Percentiles rank a stretch among this genome's conserved stretches.
These are phyloP conservation scores for Eulemur rufifrons DNA, from an alignment of 2,113 vertebrate genomes.

Conservation along the genomic window DNA sequence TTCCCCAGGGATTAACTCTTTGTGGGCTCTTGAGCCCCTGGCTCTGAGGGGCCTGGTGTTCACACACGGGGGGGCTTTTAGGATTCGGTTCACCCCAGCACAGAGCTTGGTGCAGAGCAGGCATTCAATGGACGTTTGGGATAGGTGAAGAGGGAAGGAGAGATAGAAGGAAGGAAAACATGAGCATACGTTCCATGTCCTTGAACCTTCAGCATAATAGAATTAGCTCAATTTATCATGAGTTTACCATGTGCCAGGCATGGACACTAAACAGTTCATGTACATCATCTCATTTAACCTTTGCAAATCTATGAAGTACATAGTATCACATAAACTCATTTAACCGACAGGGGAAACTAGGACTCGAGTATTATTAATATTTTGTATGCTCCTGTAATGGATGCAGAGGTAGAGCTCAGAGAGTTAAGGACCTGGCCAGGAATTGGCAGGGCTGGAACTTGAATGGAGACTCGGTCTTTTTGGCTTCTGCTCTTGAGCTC, in stretches of 20 bases:
- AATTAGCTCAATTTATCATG: not conserved
- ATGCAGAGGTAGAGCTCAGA: not conserved
- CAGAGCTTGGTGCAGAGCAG: not conserved
- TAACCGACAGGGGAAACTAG: not conserved
- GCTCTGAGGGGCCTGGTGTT: not conserved
- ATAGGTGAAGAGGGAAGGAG: not conserved
- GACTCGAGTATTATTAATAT: rapidly evolving
- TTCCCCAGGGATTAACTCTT: slow-evolving; percentile 85
- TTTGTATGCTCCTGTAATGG: not conserved
- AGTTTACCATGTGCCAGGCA: rapidly evolving
- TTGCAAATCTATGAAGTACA: not conserved
- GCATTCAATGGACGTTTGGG: not conserved
- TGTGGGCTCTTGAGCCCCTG: slow-evolving; percentile 20
- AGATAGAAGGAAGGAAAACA: not conserved
- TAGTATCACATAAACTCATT: not conserved
- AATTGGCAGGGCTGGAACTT: no score
- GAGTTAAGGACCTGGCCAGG: not conserved
- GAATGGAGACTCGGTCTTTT: not conserved
- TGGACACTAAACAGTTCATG: not conserved
- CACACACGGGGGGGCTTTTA: rapidly evolving
- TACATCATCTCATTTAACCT: not conserved
- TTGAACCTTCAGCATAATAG: not conserved
- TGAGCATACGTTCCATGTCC: rapidly evolving
- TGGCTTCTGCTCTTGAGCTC: not conserved
- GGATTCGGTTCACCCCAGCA: not conserved